phyloP scores from a whole-genome alignment of 1,140 invertebrate species.

The Cyphomyrmex costatus region DNA sequence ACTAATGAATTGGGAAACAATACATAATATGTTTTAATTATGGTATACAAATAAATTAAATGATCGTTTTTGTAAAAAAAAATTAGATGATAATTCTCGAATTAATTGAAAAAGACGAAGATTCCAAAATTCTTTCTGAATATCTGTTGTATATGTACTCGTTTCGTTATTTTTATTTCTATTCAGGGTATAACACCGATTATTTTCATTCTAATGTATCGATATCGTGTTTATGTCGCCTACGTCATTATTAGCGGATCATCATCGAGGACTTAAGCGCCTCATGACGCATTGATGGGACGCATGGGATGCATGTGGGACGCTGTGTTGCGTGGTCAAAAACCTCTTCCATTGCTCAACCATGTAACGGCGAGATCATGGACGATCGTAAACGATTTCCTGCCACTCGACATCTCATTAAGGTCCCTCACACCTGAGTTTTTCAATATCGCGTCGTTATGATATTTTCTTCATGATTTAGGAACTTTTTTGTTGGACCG shows the following conservation, averaged over 20 bases:
- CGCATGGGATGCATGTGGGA: slow-evolving; percentile 54
- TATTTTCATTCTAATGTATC: neutral
- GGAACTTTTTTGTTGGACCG: slow-evolving; percentile 20
- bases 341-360: slow-evolving; percentile 52
- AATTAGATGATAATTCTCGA: too few species aligned
- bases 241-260: slow-evolving; percentile 28
- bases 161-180: neutral
- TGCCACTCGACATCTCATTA: slow-evolving; percentile 15
- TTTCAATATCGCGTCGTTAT: neutral
- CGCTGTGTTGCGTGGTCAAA: slow-evolving; percentile 48
- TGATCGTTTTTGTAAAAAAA: too few species aligned
- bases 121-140: neutral
- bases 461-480: slow-evolving; percentile 29
- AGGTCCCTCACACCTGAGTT: neutral
- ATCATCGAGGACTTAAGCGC: slow-evolving; percentile 28
- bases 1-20: too few species aligned
- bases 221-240: slow-evolving; percentile 19
- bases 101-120: neutral
- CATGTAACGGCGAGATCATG: slow-evolving; percentile 18
- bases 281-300: slow-evolving; percentile 12
- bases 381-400: slow-evolving; percentile 1
- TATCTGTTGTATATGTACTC: neutral
- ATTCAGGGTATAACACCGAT: slow-evolving; percentile 17
- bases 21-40: too few species aligned
- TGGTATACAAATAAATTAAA: too few species aligned